phyloP scores from a whole-genome alignment of 2,888 invertebrate species.

The Heliothis peltigera region DNA sequence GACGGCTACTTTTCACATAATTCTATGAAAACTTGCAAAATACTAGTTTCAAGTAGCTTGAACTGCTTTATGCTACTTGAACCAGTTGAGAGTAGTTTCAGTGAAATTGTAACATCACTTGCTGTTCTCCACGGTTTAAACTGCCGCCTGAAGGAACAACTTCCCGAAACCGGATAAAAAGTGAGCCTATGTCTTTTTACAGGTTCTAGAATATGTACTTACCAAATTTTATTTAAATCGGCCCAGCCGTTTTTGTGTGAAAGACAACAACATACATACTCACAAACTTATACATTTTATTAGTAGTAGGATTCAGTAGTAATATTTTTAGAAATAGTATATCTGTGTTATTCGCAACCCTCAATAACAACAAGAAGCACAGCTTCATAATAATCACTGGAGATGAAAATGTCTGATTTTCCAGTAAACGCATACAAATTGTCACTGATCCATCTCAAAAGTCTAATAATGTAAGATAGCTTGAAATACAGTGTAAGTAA shows the following conservation, averaged over 20 bases:
- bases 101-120: background rate
- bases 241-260: no score
- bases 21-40: background rate
- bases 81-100: background rate
- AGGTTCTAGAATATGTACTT: no score
- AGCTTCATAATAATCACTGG: background rate
- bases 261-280: no score
- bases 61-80: background rate
- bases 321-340: constrained; percentile 15
- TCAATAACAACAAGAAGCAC: background rate
- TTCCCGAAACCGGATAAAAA: no score
- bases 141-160: no score
- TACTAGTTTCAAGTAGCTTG: no score
- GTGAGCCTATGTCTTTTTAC: no score
- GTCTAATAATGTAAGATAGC: constrained; percentile 31
- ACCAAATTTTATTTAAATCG: no score
- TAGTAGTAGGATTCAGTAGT: background rate
- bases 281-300: background rate
- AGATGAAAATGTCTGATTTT: constrained; percentile 22
- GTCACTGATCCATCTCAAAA: constrained; percentile 31
- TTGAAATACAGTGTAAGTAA: constrained; percentile 43
- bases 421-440: constrained; percentile 7
- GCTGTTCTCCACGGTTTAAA: no score
- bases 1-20: background rate
- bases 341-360: background rate